These are phyloP conservation scores for Cyrtodaria siliqua DNA, from an alignment of 2,888 invertebrate species.

Conservation along the genomic window DNA sequence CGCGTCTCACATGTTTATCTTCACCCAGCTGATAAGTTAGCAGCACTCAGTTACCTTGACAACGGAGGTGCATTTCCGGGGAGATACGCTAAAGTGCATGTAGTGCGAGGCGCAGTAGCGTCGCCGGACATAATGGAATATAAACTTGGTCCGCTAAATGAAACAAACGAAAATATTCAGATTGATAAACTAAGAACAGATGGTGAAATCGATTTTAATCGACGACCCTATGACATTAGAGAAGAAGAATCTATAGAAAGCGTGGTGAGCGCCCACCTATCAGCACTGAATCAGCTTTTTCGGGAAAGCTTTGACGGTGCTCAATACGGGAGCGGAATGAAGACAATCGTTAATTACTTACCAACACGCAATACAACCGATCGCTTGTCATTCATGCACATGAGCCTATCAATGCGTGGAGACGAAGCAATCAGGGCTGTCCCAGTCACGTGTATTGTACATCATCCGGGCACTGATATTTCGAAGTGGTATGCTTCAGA, in stretches of 20 bases:
- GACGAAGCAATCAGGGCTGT: conserved; percentile 47
- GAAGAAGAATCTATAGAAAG: conserved; percentile 28
- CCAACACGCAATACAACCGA: conserved; percentile 41
- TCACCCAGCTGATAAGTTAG: conserved; percentile 47
- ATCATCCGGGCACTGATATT: conserved; percentile 52
- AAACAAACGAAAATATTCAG: conserved; percentile 12
- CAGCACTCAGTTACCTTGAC: conserved; percentile 55
- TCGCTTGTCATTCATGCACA: conserved; percentile 38
- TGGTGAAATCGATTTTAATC: conserved; percentile 57
- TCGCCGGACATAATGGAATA: conserved; percentile 64
- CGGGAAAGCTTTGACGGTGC: conserved; percentile 65
- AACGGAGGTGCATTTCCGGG: conserved; percentile 59
- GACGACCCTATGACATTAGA: conserved; percentile 49
- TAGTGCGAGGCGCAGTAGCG: conserved; percentile 42
- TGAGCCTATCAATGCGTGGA: conserved; percentile 31
- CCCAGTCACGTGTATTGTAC: conserved; percentile 59
- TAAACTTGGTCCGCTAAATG: conserved; percentile 62
- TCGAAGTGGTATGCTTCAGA: conserved; percentile 58
- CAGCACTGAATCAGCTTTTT: conserved; percentile 38
- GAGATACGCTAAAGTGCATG: conserved; percentile 59
- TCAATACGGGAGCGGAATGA: conserved; percentile 18
- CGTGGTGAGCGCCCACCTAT: conserved; percentile 21
- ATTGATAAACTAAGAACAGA: conserved; percentile 30
- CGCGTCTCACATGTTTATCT: conserved; percentile 42
- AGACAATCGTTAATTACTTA: conserved; percentile 18